phyloP scores from a whole-genome alignment of 1,140 invertebrate genomes.

The Campodea augens region DNA sequence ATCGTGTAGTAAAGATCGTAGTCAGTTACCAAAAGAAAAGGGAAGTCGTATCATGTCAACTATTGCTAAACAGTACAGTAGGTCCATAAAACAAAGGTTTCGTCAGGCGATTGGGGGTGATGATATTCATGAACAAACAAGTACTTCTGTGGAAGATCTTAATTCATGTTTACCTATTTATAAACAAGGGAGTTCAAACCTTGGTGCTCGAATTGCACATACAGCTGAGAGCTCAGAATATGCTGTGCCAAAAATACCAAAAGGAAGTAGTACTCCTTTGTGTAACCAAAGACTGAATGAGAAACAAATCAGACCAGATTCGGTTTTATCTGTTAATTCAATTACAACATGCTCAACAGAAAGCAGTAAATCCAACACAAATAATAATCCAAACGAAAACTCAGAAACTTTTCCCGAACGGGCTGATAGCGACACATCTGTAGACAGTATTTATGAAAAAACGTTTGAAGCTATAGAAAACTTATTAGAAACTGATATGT shows the following conservation, averaged over 20 bases:
- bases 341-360: constrained; percentile 26
- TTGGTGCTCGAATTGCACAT: constrained; percentile 67
- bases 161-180: constrained; percentile 28
- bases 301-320: constrained; percentile 22
- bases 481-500: constrained; percentile 37
- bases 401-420: constrained; percentile 15
- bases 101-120: neutral
- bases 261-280: constrained; percentile 24
- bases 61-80: no score
- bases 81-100: constrained; percentile 5
- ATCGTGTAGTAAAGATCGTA: neutral
- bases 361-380: constrained; percentile 3
- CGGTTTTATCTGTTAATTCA: constrained; percentile 32
- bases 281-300: constrained; percentile 5
- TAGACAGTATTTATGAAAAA: constrained; percentile 50
- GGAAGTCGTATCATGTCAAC: no score
- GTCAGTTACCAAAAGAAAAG: no score
- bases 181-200: constrained; percentile 56
- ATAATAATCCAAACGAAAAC: constrained; percentile 7
- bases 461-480: constrained; percentile 54
- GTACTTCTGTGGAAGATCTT: no score
- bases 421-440: constrained; percentile 24
- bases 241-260: constrained; percentile 48
- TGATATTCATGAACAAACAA: constrained; percentile 2
- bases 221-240: constrained; percentile 42